Evolutionary conservation across 1,140 invertebrate species (phyloP), one percentile per base, ranked within the genome.

Genomic region (Potamilus streckersoni): DNA sequence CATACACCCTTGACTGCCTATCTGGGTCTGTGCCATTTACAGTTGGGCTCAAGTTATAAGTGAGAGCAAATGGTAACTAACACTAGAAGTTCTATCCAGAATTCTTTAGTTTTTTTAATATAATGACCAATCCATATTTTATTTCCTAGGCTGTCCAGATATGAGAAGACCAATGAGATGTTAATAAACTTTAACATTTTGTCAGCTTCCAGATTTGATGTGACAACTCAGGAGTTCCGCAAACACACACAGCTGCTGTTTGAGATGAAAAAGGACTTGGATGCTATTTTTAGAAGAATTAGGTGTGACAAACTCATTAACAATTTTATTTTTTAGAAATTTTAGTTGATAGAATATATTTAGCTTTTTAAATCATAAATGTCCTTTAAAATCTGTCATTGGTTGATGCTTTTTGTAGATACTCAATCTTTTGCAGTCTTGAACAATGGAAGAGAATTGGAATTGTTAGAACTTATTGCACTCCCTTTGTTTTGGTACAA

Each of bases 151-250:
- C 89, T 98, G 20, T 95, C 96, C 82, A 92, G 96, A 78, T 98
- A 97, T 91, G 97, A 98, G 85, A 98, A 98, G 86, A 97, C 96
- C 2, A 98, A 97, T 86, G 96, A 98, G 92, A 98, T 98, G 96
- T 89, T 98, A 23, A 94, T 96, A n/a, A 98, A 98, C 83, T 97
- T 96, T 84, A 98, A 98, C 89, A 93, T 95, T 4, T 88, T 98
- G 13, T 96, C 95, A 8, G 92, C 94, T 17, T 92, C 93, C 76
- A 92, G 96, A 60, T 91, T 96, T 58, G 95, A 96, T 85, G 93
- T 92, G 71, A 95, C 96, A 19, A 93, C 92, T 15, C 92, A 92
- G n/a, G 96, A 98, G 82, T 96, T 97, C 78, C 96, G 96, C 81
- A 95, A 95, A 83, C 96, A 98, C 85, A 96, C 94, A 0, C 93